phyloP scores from a whole-genome alignment of 2,113 vertebrate species.

The Sterrhoptilus dennistouni region DNA sequence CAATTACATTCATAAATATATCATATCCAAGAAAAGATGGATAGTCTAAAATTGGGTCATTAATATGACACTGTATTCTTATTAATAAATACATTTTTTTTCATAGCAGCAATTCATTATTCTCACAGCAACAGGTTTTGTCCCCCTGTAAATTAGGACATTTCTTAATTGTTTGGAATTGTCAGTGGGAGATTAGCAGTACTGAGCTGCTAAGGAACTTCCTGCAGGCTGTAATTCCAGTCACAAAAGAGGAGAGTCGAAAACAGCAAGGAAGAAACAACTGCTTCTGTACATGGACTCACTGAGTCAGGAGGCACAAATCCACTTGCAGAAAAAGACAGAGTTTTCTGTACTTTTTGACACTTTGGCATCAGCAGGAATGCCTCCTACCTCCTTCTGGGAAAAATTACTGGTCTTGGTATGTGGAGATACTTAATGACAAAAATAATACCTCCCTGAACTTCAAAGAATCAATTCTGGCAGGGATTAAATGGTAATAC shows the following conservation, averaged over 20 bases:
- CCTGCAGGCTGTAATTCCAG: constrained; percentile 9
- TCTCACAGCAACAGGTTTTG: constrained; percentile 15
- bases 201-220: constrained; percentile 14
- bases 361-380: neutral
- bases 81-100: constrained; percentile 41
- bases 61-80: constrained; percentile 4
- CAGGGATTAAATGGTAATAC: neutral
- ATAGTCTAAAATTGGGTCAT: constrained; percentile 10
- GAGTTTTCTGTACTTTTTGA: neutral
- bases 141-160: constrained; percentile 30
- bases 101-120: constrained; percentile 8
- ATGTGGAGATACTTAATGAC: neutral
- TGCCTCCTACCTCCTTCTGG: neutral
- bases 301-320: neutral
- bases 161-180: constrained; percentile 49
- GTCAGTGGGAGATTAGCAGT: neutral
- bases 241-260: neutral
- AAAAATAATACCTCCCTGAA: neutral
- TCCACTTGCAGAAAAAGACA: neutral
- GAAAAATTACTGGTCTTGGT: neutral
- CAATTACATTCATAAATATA: constrained; percentile 23
- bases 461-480: neutral
- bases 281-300: neutral
- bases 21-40: constrained; percentile 10
- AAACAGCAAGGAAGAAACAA: neutral